Conservation (phyloP, 1,140 invertebrate genomes). For the Pteromalus puparum region DNA sequence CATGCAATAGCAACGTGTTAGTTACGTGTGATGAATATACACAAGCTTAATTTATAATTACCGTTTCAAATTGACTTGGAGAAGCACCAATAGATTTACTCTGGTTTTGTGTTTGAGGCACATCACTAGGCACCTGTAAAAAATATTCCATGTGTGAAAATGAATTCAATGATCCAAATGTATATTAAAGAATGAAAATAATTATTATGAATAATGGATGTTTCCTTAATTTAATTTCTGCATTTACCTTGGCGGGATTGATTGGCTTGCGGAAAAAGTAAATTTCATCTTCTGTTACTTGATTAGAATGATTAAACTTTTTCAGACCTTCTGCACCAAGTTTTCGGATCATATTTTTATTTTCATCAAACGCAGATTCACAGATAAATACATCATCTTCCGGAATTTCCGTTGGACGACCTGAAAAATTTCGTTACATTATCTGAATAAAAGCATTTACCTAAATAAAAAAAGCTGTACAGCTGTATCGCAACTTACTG, state of each 20-base stretch:
- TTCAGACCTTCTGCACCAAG: slow-evolving; percentile 84
- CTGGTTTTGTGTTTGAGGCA: slow-evolving; percentile 73
- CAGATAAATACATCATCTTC: slow-evolving; percentile 96
- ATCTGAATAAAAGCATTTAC: background rate
- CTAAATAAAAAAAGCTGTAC: background rate
- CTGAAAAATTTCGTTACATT: slow-evolving; percentile 72
- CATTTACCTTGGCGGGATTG: slow-evolving; percentile 83
- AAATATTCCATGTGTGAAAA: slow-evolving; percentile 20
- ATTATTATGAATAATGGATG: background rate
- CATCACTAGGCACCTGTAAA: slow-evolving; percentile 74
- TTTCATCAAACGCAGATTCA: slow-evolving; percentile 94
- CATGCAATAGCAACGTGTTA: slow-evolving; percentile 60
- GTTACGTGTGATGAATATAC: slow-evolving; percentile 54
- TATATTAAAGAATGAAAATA: background rate
- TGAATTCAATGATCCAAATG: slow-evolving; percentile 1
- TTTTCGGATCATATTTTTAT: slow-evolving; percentile 87
- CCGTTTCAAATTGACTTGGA: slow-evolving; percentile 74
- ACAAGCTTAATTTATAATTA: slow-evolving; percentile 55
- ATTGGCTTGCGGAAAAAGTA: slow-evolving; percentile 89
- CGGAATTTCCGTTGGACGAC: slow-evolving; percentile 93
- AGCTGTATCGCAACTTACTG: slow-evolving; percentile 78
- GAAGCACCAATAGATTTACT: slow-evolving; percentile 70
- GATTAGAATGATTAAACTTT: slow-evolving; percentile 87
- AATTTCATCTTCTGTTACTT: slow-evolving; percentile 94
- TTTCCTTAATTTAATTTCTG: background rate